A percentile compares a stretch with the other conserved stretches of the same genome.
Evolutionary conservation across 2,113 vertebrate genomes (phyloP).

Genomic region (Seriola quinqueradiata): DNA sequence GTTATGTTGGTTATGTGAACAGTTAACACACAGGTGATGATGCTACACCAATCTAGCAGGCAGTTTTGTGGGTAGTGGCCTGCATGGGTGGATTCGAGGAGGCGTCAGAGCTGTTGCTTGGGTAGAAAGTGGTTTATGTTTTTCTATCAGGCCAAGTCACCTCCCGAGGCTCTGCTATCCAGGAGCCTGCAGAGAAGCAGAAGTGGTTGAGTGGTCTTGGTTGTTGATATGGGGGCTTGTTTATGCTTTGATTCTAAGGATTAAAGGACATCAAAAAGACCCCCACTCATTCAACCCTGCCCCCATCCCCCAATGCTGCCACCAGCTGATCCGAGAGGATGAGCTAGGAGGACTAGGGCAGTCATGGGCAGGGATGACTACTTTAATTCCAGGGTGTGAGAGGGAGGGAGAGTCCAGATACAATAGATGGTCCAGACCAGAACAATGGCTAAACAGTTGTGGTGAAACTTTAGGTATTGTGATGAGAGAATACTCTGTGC

Average conservation of each 20-base stretch:
- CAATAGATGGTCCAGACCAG: constrained; percentile 62
- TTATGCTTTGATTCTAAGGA: constrained; percentile 76
- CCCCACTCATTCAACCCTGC: constrained; percentile 47
- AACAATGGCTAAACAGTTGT: constrained; percentile 72
- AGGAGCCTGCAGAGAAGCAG: constrained; percentile 28
- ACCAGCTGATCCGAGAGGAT: constrained; percentile 66
- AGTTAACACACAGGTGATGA: background rate
- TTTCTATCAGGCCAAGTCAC: background rate
- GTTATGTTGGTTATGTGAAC: background rate
- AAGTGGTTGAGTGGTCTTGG: constrained; percentile 4
- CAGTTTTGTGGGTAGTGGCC: background rate
- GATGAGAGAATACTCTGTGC: constrained; percentile 47
- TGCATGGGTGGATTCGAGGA: background rate
- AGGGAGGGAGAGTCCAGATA: constrained; percentile 42
- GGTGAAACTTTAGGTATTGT: constrained; percentile 69
- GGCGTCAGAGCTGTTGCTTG: background rate
- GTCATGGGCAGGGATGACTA: constrained; percentile 41
- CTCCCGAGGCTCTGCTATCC: constrained; percentile 15
- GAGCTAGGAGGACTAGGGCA: constrained; percentile 63
- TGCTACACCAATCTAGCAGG: background rate
- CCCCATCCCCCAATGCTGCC: constrained; percentile 35
- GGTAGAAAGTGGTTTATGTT: background rate
- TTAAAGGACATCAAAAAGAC: constrained; percentile 80
- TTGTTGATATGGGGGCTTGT: constrained; percentile 52
- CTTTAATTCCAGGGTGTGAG: constrained; percentile 61